Evolutionary conservation across 2,113 vertebrate genomes (phyloP).

Genomic region (Penelope pileata): DNA sequence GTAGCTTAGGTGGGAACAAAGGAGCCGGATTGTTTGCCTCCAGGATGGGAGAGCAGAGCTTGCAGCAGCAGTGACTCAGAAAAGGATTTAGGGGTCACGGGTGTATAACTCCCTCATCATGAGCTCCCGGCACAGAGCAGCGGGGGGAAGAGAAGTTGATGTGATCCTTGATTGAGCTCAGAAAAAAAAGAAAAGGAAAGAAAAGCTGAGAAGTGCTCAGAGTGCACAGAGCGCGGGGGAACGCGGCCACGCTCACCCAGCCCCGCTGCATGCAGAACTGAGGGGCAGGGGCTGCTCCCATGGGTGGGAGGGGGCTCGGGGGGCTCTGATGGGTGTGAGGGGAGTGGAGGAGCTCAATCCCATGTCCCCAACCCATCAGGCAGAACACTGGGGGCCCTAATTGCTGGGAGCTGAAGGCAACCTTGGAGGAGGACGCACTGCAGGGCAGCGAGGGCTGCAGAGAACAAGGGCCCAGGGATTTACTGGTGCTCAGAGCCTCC

Average conservation of each 20-base stretch:
- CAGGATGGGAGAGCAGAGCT: slow-evolving; percentile 40
- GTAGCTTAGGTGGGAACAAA: slow-evolving; percentile 35
- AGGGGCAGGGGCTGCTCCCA: background rate
- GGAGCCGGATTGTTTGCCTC: slow-evolving; percentile 17
- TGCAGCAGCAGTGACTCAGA: slow-evolving; percentile 42
- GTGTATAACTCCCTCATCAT: slow-evolving; percentile 44
- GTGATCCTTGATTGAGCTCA: slow-evolving; percentile 40
- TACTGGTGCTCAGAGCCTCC: slow-evolving; percentile 44
- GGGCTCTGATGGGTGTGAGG: background rate
- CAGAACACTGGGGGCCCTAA: background rate
- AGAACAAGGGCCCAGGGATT: slow-evolving; percentile 42
- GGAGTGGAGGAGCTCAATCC: background rate
- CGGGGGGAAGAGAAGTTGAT: background rate
- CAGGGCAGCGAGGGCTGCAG: background rate
- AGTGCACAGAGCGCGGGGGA: background rate
- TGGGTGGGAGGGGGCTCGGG: background rate
- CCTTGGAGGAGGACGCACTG: slow-evolving; percentile 53
- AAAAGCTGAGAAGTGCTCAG: background rate
- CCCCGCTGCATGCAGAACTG: rapidly evolving
- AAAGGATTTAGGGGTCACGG: slow-evolving; percentile 57
- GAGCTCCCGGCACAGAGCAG: slow-evolving; percentile 17
- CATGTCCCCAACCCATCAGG: background rate
- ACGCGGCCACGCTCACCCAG: background rate
- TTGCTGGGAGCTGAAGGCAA: slow-evolving; percentile 39
- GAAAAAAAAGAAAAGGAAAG: background rate